Evolutionary conservation across 2,797 vertebrate genomes (phyloP).

Genomic region (Pelochelys cantorii): DNA sequence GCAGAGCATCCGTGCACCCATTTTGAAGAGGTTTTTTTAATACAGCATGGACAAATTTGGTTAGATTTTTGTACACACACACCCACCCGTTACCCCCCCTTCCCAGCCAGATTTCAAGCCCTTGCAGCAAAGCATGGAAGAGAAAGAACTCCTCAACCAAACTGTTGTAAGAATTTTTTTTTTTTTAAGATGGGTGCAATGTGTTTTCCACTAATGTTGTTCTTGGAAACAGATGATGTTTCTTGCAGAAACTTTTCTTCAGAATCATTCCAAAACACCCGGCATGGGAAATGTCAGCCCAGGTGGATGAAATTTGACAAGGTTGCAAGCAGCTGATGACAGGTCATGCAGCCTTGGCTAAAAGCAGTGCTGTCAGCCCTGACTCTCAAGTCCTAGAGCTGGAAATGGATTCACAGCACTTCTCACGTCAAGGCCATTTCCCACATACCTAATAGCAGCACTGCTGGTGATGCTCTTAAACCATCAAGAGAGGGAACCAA

Average conservation of each 20-base stretch:
- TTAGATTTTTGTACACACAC: background rate
- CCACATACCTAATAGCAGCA: background rate
- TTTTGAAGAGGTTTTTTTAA: background rate
- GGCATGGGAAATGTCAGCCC: background rate
- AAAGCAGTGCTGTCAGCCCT: background rate
- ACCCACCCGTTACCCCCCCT: background rate
- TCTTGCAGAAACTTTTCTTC: background rate
- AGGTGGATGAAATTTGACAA: background rate
- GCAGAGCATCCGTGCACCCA: background rate
- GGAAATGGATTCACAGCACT: background rate
- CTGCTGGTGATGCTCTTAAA: background rate
- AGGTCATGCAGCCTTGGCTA: background rate
- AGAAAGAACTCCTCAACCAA: background rate
- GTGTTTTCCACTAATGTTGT: background rate
- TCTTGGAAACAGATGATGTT: background rate
- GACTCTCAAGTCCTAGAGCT: background rate
- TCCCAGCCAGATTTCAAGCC: background rate
- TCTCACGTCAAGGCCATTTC: background rate
- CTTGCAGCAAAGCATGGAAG: background rate
- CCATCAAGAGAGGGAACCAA: background rate
- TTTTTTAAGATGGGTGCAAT: background rate
- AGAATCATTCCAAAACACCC: background rate
- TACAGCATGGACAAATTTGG: background rate
- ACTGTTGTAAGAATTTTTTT: background rate
- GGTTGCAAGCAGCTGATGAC: background rate